Conservation (phyloP, 2,888 invertebrate genomes). For the Hydriomena furcata region DNA sequence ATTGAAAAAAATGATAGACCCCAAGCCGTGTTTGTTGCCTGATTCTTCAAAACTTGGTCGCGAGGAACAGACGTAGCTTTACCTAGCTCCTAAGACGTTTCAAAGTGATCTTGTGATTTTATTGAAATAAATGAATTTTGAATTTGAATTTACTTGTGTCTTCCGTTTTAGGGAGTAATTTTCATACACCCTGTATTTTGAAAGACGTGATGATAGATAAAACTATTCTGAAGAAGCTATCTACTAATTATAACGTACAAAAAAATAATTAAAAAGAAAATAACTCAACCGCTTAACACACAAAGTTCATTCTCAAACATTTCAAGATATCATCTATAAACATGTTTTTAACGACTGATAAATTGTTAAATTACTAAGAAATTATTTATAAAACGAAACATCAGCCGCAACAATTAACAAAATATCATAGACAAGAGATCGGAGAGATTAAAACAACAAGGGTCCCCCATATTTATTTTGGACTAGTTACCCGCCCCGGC, state of each 20-base stretch:
- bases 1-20: too few relatives aligned
- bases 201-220: neutral
- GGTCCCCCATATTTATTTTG: neutral
- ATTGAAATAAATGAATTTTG: too few relatives aligned
- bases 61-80: too few relatives aligned
- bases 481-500: too few relatives aligned
- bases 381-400: slow-evolving; percentile 24
- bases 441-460: neutral
- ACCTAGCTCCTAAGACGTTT: too few relatives aligned
- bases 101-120: too few relatives aligned
- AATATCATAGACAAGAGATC: slow-evolving; percentile 23
- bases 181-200: too few relatives aligned
- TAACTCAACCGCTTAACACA: neutral
- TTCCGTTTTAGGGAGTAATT: too few relatives aligned
- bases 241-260: slow-evolving; percentile 2
- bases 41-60: too few relatives aligned
- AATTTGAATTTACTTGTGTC: too few relatives aligned
- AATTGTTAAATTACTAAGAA: slow-evolving; percentile 30
- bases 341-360: slow-evolving; percentile 14
- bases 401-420: slow-evolving; percentile 31
- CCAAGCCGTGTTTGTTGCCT: too few relatives aligned
- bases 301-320: neutral
- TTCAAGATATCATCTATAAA: slow-evolving; percentile 23
- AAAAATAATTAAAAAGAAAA: neutral
- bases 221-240: neutral